Evolutionary conservation across 2,113 vertebrate species (phyloP).

Genomic region (Canis aureus): DNA sequence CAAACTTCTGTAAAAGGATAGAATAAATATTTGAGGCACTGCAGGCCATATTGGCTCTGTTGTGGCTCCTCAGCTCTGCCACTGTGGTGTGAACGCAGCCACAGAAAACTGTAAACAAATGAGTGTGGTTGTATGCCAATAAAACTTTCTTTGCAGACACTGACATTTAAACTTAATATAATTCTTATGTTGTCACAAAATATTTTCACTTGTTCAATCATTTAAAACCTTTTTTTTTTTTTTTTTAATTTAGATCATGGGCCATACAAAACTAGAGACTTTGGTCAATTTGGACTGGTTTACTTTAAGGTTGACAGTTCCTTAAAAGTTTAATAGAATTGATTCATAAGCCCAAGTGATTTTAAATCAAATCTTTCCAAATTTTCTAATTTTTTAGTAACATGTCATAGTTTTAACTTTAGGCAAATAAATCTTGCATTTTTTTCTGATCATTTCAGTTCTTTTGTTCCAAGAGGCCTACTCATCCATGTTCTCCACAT

Average conservation of each 20-base stretch:
- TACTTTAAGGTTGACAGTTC: not conserved
- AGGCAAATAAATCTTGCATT: not conserved
- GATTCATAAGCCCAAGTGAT: not conserved
- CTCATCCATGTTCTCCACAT: not conserved
- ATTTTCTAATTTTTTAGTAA: not conserved
- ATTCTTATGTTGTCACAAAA: not conserved
- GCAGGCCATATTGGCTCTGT: rapidly evolving
- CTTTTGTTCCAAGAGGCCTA: not conserved
- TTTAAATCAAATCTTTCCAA: not conserved
- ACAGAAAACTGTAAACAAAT: rapidly evolving
- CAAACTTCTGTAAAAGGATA: not conserved
- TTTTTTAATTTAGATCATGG: not conserved
- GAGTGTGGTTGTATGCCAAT: not conserved
- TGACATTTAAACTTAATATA: not conserved
- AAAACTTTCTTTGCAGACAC: not conserved
- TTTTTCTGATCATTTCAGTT: not conserved
- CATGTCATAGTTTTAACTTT: not conserved
- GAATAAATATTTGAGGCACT: not conserved
- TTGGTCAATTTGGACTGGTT: not conserved
- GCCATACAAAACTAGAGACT: not conserved
- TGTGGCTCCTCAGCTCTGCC: not conserved
- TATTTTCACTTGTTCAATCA: not conserved
- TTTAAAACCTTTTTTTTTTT: not conserved
- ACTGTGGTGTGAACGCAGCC: not conserved
- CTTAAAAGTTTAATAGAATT: not conserved